Evolutionary conservation across 2,888 invertebrate species (phyloP), one percentile per base, ranked within the genome.

Genomic region (Caenorhabditis auriculariae): DNA sequence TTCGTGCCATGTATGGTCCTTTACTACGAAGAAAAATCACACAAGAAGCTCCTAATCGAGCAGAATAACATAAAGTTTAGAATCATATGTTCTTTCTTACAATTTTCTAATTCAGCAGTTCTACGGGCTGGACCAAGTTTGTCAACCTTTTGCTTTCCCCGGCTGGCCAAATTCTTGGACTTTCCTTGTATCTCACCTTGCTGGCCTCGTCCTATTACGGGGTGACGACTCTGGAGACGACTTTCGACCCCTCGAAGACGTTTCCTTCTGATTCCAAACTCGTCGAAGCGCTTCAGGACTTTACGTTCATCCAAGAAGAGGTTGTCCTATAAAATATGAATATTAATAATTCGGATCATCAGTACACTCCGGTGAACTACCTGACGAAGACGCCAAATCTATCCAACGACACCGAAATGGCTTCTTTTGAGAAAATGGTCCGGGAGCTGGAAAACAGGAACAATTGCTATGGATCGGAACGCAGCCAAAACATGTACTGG

Each of bases 161-260:
- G 5, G 38, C 57, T 2, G 77, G 75, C 6, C 58, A 60, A 27
- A 29, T 51, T 2, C 37, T 60, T 2, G 66, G 66, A 5, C 42
- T 72, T 1, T n/a, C 69, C n/a, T 52, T 74, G 9, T 72, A 61
- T 9, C n/a, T 47, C 0, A 37, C 60, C 5, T 60, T 69, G n/a
- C 56, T 70, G 38, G 46, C 59, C 19, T 61, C 61, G 3, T 46
- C 72, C 6, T 72, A 56, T 24, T 54, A 66, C 21, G 76, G 76
- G 41, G 65, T 68, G 9, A 32, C 51, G n/a, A 47, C 53, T 23
- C 64, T 78, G 57, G 63, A 74, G 12, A 56, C 75, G 2, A 66
- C 66, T 12, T 78, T 78, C 51, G 74, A 75, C 15, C 78, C 78
- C 0, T 66, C 75, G 39, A 78, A 75, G 55, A 76, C 78, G 0